Evolutionary conservation across 92 coral and sea anemone genomes (phyloP), one percentile per base, ranked within the genome.

Genomic region (Galaxea fascicularis): DNA sequence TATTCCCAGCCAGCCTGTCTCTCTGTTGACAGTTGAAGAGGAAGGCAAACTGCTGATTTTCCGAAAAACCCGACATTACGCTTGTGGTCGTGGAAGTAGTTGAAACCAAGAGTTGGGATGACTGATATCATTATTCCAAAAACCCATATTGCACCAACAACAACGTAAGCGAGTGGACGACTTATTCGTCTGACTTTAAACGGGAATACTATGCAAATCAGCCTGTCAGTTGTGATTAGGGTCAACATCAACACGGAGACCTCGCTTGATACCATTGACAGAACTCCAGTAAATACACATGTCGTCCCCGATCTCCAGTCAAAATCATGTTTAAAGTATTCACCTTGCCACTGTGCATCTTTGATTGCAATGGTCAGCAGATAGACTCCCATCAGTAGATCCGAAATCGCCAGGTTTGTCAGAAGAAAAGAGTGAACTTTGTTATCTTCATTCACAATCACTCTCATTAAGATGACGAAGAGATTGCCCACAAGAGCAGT

Each of bases 1-100:
- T 89, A 94, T 67, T 88, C 92, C 92, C 94, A 94, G 18, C 98
- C 98, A 15, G 93, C 78, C 1, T 88, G 84, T 62, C 85, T 76
- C 9, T 84, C 86, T 4, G 29, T 68, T 31, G 98, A 94, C 21
- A 94, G 87, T 67, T 90, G 91, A 14, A 93, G 78, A 26, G 95
- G 89, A 16, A 93, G 91, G 22, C 95, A 93, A 3, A 93, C 94
- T 16, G 94, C 82, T 8, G 95, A 90, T 27, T 94, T 75, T 21
- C 95, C 94, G 41, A 82, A 94, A 62, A 89, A 92, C 8, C 80
- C 65, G 1, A 76, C 22, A 4, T 29, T 53, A 0, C 73, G 45
- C 9, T 58, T 41, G 0, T 46, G 59, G 79, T 82, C 92, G 22
- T 56, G 27, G 85, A 92, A 92, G 73, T 91, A 91, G 10, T 65